Evolutionary conservation across 1,140 invertebrate species (phyloP).

Genomic region (Phymastichus coffea): DNA sequence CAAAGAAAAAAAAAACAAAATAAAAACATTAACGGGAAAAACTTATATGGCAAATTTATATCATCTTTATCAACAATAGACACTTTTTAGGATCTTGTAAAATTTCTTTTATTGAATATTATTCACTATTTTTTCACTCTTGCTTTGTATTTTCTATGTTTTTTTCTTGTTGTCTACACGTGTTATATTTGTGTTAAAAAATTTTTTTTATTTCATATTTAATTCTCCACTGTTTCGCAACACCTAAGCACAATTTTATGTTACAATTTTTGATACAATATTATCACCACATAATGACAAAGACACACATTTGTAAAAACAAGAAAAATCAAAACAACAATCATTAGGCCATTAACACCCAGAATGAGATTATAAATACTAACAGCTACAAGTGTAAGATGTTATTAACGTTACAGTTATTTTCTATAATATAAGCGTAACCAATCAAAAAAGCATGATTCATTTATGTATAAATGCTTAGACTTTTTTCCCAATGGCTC

Average conservation of each 20-base stretch:
- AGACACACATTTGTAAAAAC: not conserved
- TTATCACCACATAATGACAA: not conserved
- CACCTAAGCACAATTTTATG: not conserved
- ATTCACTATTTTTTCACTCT: not conserved
- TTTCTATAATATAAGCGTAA: too few relatives aligned
- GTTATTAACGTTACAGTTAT: too few relatives aligned
- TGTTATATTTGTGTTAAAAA: not conserved
- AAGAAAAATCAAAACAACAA: too few relatives aligned
- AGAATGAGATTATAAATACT: too few relatives aligned
- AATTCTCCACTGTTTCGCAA: not conserved
- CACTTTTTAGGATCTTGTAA: not conserved
- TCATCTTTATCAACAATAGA: not conserved
- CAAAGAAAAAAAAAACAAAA: not conserved
- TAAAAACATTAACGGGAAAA: not conserved
- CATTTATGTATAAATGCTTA: constrained; percentile 5
- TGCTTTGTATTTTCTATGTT: not conserved
- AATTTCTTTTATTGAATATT: not conserved
- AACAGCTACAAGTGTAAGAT: too few relatives aligned
- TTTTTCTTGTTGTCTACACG: not conserved
- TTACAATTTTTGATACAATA: not conserved
- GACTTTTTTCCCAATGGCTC: not conserved
- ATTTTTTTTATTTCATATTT: not conserved
- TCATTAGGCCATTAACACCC: too few relatives aligned
- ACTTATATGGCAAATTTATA: not conserved
- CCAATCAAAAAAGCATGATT: too few relatives aligned